Conservation (phyloP, 2,888 invertebrate genomes). For the Thereva unica region DNA sequence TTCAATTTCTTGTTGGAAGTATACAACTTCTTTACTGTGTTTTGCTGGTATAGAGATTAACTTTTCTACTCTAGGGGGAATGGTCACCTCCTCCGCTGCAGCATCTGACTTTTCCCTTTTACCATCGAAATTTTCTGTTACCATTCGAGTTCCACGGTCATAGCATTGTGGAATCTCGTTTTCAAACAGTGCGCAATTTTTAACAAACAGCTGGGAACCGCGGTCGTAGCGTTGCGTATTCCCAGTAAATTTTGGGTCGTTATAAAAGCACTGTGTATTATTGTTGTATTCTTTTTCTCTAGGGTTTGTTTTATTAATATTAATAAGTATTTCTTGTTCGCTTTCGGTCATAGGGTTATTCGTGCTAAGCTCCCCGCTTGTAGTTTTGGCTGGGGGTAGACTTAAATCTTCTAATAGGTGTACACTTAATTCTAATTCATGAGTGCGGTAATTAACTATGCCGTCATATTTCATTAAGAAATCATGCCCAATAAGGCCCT, state of each 20-base stretch:
- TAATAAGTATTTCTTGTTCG: background rate
- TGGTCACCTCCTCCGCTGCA: too few species aligned
- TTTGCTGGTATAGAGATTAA: too few species aligned
- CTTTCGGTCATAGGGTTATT: background rate
- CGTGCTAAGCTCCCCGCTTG: background rate
- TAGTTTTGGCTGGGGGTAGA: background rate
- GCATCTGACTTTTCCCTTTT: too few species aligned
- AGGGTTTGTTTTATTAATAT: background rate
- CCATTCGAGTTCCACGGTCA: too few species aligned
- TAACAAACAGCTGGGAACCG: background rate
- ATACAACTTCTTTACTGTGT: too few species aligned
- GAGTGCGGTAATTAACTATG: background rate
- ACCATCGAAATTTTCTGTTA: too few species aligned
- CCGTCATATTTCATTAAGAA: background rate
- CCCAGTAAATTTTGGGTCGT: background rate
- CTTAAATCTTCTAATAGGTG: background rate
- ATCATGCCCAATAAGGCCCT: background rate
- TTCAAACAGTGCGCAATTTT: too few species aligned
- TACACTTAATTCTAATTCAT: background rate
- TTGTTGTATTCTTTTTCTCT: too few species aligned
- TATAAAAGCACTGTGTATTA: background rate
- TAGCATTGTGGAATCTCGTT: too few species aligned
- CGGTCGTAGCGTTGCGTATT: slow-evolving; percentile 8
- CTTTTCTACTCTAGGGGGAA: too few species aligned
- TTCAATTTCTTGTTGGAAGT: too few species aligned